Base-by-base conservation (phyloP, 2,113 vertebrate species). In the Hirundichthys speculiger region DNA sequence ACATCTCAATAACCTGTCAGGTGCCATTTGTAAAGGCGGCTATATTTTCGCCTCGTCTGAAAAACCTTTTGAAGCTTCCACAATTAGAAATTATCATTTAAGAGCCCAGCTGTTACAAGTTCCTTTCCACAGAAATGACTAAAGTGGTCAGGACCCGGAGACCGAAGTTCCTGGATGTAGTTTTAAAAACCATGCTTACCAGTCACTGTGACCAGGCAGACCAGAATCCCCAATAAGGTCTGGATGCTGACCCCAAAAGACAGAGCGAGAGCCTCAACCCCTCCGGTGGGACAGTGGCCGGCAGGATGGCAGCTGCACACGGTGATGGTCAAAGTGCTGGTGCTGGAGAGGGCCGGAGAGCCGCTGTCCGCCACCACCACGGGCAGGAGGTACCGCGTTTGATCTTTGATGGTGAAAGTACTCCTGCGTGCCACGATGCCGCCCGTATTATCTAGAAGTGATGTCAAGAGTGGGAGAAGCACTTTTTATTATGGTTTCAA, bases 291-390 rank as follows among this genome's bases (percentile, higher is more conserved):
- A 16, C 75, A 87, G 16, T 84, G 92, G 0, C 92, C 93, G 1
- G 75, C 53, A 0, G 87, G 90, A 21, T 93, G 91, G 75, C 97
- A 99, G 66, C 91, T 89, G 16, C 97, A 99, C 57, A 98, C 88
- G 0, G 84, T 89, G 60, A 98, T 56, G 18, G 94, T 95, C 14
- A 99, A 85, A 2, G 95, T 98, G 67, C 83, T 93, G 65, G 96
- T 98, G 75, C 95, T 95, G 0, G 95, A 94, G 34, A 97, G 92
- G 0, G 94, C 54, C 0, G 96, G 96, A 1, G 70, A 85, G 54
- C 96, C 97, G 1, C 95, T 95, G 88, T 99, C 97, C 0, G 75
- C 63, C 85, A 98, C 94, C 73, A 96, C 77, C 58, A 99, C 87
- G 1, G 92, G 88, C 42, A 98, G 77, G 15, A 93, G 90, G 83